Evolutionary conservation across 2,797 vertebrate species (phyloP), one percentile per base, ranked within the genome.

Genomic region (Dromococcyx pavoninus): DNA sequence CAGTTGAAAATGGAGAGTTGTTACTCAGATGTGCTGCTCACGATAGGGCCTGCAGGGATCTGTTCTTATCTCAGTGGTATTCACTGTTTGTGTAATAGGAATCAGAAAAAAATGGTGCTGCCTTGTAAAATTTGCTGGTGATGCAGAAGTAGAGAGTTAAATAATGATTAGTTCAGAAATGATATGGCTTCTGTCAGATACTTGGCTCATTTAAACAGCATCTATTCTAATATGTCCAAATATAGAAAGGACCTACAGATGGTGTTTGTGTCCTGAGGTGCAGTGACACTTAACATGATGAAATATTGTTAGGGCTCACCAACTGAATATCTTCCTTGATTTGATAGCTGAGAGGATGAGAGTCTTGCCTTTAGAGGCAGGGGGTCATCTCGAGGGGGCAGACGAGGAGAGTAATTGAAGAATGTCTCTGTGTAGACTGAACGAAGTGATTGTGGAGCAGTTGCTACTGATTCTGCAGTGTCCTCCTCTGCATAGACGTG

Each of bases 241-340:
- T 91, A 90, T 84, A 93, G 91, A 54, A 94, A 41, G 51, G 51
- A 24, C 77, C 76, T 91, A 84, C 93, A 96, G 94, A 95, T 94
- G 95, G 94, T 96, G 79, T 94, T 95, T 94, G 90, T 94, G 82
- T 96, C 95, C 93, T 88, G 93, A 89, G 88, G 94, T 94, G 90
- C 93, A 75, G 13, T 84, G 91, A 78, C 83, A 90, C 91, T 94
- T 88, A 50, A 17, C 46, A 32, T 44, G 94, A 84, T 94, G 95
- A 65, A 81, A 74, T 79, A 27, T 92, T 75, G 21, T 65, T 41
- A 1, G 51, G 76, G 64, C 54, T 84, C 84, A 58, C 51, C 70
- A 46, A 66, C 44, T 70, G 81, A 82, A 27, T 67, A 76, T 70
- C 58, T 65, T 41, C 37, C 81, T 85, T 60, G 73, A 17, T 75